Conservation (phyloP, 2,113 vertebrate species). For the Eira barbara region DNA sequence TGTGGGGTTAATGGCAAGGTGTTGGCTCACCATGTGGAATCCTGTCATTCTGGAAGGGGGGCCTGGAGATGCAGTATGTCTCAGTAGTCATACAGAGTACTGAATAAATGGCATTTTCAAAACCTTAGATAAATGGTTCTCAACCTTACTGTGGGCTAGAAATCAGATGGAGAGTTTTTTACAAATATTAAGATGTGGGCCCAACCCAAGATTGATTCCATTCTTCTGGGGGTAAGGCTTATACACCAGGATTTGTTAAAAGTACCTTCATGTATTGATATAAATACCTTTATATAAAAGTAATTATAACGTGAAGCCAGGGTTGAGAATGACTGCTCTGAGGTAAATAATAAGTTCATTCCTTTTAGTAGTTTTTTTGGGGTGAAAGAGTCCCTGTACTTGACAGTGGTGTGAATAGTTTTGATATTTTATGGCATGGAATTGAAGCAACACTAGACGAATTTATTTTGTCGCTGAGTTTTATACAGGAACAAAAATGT, state of each 20-base stretch:
- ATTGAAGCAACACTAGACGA: constrained; percentile 59
- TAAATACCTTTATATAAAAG: neutral
- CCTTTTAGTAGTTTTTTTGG: neutral
- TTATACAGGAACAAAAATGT: constrained; percentile 77
- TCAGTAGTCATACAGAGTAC: neutral
- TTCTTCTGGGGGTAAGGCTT: neutral
- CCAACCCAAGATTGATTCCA: neutral
- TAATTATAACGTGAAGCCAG: neutral
- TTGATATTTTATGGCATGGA: constrained; percentile 57
- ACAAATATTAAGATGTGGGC: neutral
- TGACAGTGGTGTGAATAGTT: constrained; percentile 40
- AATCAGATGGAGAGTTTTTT: neutral
- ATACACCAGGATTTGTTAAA: neutral
- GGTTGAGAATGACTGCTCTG: neutral
- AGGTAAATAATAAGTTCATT: constrained; percentile 17
- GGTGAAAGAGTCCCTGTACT: neutral
- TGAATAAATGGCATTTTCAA: neutral
- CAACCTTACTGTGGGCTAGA: neutral
- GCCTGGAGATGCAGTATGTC: neutral
- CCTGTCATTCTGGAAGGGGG: neutral
- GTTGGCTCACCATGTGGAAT: neutral
- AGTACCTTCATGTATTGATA: neutral
- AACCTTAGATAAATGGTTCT: constrained; percentile 30
- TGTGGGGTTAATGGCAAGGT: constrained; percentile 46
- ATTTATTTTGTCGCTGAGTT: constrained; percentile 76